Evolutionary conservation across 64 coral and sea anemone genomes (phyloP).

Genomic region (Pachyseris speciosa): DNA sequence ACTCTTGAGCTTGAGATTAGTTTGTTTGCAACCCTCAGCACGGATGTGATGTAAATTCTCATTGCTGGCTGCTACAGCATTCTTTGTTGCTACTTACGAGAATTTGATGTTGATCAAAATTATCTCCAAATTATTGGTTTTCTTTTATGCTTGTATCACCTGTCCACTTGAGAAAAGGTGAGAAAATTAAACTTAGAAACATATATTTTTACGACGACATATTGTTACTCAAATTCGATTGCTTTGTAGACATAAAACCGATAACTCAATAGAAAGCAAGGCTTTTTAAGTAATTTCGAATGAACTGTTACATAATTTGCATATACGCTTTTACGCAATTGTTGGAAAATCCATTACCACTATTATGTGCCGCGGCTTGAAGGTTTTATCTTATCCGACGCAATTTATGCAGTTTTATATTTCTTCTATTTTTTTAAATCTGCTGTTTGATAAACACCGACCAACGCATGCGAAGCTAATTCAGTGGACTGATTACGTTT

Average conservation of each 20-base stretch:
- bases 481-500: neutral
- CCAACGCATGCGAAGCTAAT: neutral
- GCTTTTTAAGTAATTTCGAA: no score
- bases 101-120: no score
- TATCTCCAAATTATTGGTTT: no score
- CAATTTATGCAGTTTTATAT: neutral
- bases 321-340: neutral
- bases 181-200: no score
- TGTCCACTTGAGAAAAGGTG: no score
- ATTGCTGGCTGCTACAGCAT: no score
- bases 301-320: neutral
- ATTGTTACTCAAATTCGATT: neutral
- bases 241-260: neutral
- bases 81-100: no score
- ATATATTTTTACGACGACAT: no score
- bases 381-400: neutral
- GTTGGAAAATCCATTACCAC: neutral
- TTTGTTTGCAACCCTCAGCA: no score
- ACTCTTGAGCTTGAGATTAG: no score
- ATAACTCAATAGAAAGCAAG: neutral
- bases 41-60: no score
- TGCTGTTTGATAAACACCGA: neutral
- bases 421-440: neutral
- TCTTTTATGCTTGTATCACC: no score
- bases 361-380: neutral